Conservation (phyloP, 2,888 invertebrate genomes). For the Melolontha melolontha region DNA sequence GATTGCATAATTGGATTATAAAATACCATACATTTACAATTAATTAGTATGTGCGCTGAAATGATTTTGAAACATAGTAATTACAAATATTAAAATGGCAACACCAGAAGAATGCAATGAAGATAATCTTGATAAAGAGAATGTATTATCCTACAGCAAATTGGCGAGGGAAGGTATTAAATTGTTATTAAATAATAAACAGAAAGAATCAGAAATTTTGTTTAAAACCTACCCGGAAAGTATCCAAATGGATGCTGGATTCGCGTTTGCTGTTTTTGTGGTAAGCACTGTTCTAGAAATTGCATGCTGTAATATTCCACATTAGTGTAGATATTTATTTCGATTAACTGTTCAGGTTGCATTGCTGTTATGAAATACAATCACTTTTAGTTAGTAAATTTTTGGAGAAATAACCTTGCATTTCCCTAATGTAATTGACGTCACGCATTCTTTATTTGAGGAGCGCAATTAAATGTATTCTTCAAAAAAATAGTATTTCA, state of each 20-base stretch:
- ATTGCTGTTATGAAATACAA: no score
- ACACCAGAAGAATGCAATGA: constrained; percentile 12
- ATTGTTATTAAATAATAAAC: constrained; percentile 66
- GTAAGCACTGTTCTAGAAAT: constrained; percentile 55
- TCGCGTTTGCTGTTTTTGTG: constrained; percentile 67
- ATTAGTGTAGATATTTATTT: background rate
- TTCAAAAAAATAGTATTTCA: no score
- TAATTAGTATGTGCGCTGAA: background rate
- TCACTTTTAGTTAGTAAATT: no score
- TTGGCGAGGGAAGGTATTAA: constrained; percentile 65
- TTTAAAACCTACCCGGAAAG: constrained; percentile 64
- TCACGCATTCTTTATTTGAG: no score
- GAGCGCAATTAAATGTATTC: no score
- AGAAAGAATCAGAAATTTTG: constrained; percentile 64
- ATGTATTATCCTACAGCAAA: constrained; percentile 55
- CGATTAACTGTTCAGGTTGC: background rate
- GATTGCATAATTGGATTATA: no score
- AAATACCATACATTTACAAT: background rate
- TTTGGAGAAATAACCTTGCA: no score
- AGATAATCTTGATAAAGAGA: constrained; percentile 2
- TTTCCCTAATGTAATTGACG: no score
- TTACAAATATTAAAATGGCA: constrained; percentile 15
- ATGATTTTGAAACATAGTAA: constrained; percentile 4
- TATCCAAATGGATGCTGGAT: constrained; percentile 66
- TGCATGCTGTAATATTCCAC: background rate